Evolutionary conservation across 92 coral and sea anemone species (phyloP).

Genomic region (Pocillopora grandis): DNA sequence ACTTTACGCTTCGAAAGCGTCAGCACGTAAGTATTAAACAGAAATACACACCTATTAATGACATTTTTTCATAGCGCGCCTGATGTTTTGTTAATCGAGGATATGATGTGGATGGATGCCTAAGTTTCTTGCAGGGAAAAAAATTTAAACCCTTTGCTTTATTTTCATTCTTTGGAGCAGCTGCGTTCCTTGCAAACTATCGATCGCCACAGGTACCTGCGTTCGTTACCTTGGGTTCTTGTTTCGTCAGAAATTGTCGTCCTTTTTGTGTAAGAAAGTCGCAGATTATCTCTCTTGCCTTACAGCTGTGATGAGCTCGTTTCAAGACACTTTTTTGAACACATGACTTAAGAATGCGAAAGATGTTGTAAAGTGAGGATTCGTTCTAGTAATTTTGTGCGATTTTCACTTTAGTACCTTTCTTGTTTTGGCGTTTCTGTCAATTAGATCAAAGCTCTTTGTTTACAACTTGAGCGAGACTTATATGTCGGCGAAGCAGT

Average conservation of each 20-base stretch:
- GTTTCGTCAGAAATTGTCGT: not conserved
- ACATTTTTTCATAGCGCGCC: not conserved
- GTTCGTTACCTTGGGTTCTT: not conserved
- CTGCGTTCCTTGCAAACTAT: constrained; percentile 10
- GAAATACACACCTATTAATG: not conserved
- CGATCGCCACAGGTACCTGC: constrained; percentile 29
- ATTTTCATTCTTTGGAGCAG: constrained; percentile 4
- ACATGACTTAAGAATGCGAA: no score
- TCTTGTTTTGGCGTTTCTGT: no score
- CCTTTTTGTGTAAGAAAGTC: not conserved
- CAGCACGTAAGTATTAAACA: constrained; percentile 69
- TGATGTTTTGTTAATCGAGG: not conserved
- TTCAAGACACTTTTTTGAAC: no score
- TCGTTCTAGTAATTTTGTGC: no score
- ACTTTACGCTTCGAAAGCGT: constrained; percentile 89
- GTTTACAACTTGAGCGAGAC: no score
- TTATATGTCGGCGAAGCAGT: no score
- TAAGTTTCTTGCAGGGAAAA: not conserved
- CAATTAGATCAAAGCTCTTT: no score
- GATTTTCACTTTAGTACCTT: no score
- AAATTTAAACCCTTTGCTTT: not conserved
- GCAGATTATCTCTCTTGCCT: not conserved
- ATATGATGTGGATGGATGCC: not conserved
- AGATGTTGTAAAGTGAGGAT: no score
- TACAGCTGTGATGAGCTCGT: not conserved